Conservation (phyloP, 2,113 vertebrate species). For the Cryptotis parvus region DNA sequence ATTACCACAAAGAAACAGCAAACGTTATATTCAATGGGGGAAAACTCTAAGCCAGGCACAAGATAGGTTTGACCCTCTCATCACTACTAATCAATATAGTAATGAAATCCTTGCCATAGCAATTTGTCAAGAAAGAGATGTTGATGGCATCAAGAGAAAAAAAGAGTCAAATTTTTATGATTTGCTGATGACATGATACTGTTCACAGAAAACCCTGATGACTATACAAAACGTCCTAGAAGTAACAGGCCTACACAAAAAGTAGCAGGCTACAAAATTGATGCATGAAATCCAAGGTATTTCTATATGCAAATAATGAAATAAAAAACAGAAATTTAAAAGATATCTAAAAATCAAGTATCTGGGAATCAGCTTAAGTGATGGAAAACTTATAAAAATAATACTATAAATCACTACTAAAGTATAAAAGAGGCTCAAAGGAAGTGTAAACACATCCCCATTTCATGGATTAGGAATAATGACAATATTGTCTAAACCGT, state of each 20-base stretch:
- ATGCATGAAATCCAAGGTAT: too few relatives aligned
- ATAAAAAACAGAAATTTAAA: too few relatives aligned
- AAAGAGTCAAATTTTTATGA: background rate
- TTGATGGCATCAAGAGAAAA: background rate
- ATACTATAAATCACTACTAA: too few relatives aligned
- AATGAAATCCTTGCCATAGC: background rate
- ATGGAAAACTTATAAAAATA: too few relatives aligned
- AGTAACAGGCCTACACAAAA: background rate
- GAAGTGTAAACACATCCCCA: too few relatives aligned
- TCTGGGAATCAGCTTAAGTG: too few relatives aligned
- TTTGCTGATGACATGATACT: background rate
- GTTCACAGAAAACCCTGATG: too few relatives aligned
- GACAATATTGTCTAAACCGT: too few relatives aligned
- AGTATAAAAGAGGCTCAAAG: too few relatives aligned
- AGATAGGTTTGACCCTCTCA: background rate
- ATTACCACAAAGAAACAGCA: background rate
- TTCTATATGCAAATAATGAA: too few relatives aligned
- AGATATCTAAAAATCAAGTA: too few relatives aligned
- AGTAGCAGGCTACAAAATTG: background rate
- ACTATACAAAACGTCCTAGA: background rate
- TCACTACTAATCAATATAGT: background rate
- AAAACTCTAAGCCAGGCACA: background rate
- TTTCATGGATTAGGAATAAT: too few relatives aligned
- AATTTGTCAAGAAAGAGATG: background rate
- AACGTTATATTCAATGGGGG: background rate